A percentile compares a stretch with the other conserved stretches of the same genome.
phyloP scores from a whole-genome alignment of 2,113 vertebrate species.

The Psittacula cyanocephala region DNA sequence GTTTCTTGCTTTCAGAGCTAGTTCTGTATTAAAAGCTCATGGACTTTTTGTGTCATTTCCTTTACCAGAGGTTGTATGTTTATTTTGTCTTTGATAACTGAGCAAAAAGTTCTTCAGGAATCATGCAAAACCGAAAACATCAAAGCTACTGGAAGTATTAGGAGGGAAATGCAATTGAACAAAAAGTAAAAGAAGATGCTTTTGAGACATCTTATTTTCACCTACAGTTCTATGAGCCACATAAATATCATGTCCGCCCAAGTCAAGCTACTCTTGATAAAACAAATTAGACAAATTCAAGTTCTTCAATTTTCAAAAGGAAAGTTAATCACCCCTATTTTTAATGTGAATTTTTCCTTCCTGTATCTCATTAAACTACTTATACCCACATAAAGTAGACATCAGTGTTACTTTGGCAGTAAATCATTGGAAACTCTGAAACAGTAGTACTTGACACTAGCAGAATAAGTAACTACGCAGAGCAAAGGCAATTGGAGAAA shows the following conservation, averaged over 20 bases:
- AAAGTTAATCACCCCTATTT: fast-evolving
- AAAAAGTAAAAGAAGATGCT: background rate
- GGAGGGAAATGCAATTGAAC: fast-evolving
- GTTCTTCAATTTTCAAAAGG: background rate
- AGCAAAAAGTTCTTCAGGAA: background rate
- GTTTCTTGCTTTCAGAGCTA: background rate
- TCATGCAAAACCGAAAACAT: background rate
- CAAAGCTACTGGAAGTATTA: background rate
- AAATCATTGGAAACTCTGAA: background rate
- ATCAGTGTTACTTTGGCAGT: background rate
- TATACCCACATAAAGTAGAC: background rate
- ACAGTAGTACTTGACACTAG: background rate
- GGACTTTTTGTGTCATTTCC: background rate
- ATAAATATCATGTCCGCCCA: background rate
- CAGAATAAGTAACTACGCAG: background rate
- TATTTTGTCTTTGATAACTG: background rate
- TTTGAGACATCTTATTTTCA: background rate
- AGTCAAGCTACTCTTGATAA: background rate
- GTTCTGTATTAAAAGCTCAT: background rate
- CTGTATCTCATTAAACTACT: background rate
- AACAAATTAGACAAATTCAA: background rate
- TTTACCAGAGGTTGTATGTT: background rate
- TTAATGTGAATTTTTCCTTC: background rate
- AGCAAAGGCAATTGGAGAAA: background rate
- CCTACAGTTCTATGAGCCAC: background rate